phyloP scores from a whole-genome alignment of 2,113 vertebrate genomes.

The Daboia siamensis region DNA sequence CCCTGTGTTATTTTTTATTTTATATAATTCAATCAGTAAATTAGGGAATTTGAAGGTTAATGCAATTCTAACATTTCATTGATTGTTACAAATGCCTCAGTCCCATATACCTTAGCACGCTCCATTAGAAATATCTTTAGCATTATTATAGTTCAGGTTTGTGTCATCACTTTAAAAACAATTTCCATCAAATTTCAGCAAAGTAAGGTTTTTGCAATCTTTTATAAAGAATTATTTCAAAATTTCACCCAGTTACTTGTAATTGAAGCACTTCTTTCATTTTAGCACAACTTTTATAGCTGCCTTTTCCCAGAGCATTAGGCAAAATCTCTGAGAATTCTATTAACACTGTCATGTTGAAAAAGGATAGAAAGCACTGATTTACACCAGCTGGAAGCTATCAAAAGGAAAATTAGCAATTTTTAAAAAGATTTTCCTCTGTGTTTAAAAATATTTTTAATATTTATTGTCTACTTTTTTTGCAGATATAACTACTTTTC shows the following conservation, averaged over 20 bases:
- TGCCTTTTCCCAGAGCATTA: not conserved
- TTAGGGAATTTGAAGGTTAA: conserved; percentile 2
- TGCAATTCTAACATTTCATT: conserved; percentile 4
- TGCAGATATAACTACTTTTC: not conserved
- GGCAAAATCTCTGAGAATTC: not conserved
- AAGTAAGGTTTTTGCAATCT: not conserved
- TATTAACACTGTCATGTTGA: not conserved
- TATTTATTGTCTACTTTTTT: not conserved
- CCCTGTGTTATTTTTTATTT: not conserved
- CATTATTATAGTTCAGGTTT: not conserved
- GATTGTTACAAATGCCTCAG: not conserved
- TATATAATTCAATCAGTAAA: conserved; percentile 11
- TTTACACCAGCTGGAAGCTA: not conserved
- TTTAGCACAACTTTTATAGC: not conserved
- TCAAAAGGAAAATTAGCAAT: not conserved
- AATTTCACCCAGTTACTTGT: not conserved
- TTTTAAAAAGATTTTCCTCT: no score
- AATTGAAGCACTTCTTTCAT: not conserved
- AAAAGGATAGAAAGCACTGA: not conserved
- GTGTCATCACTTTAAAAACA: not conserved
- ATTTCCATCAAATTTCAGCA: not conserved
- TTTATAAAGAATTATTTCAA: not conserved
- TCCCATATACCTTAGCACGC: not conserved
- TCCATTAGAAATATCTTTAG: not conserved
- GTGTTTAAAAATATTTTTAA: not conserved